Conservation (phyloP, 1,140 invertebrate species). For the Pachyrhynchus sulphureomaculatus region DNA sequence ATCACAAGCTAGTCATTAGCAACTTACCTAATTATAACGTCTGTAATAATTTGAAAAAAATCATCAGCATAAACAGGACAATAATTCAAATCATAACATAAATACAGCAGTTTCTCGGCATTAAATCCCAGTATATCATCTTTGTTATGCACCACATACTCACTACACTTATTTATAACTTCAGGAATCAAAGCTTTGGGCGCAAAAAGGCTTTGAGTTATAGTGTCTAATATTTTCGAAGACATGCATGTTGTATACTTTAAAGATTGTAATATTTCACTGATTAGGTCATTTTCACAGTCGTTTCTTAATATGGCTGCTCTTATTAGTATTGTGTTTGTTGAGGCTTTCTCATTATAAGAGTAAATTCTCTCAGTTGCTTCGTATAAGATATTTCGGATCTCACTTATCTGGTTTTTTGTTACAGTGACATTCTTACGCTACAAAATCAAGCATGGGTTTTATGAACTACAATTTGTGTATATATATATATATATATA, state of each 20-base stretch:
- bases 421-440: too few species aligned
- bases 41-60: slow-evolving; percentile 44
- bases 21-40: slow-evolving; percentile 45
- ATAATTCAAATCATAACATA: slow-evolving; percentile 54
- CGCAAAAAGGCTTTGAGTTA: slow-evolving; percentile 47
- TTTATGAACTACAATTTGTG: too few species aligned
- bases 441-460: too few species aligned
- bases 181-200: slow-evolving; percentile 50
- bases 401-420: not conserved
- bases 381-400: slow-evolving; percentile 1
- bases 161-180: slow-evolving; percentile 51
- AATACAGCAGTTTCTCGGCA: slow-evolving; percentile 54
- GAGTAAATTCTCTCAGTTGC: slow-evolving; percentile 7
- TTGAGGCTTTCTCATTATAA: not conserved
- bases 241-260: slow-evolving; percentile 37
- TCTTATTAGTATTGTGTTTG: slow-evolving; percentile 23
- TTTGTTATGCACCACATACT: slow-evolving; percentile 50
- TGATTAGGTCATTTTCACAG: slow-evolving; percentile 9
- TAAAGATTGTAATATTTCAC: slow-evolving; percentile 15
- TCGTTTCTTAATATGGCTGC: slow-evolving; percentile 20
- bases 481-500: too few species aligned
- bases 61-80: slow-evolving; percentile 46
- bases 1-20: too few species aligned
- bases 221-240: slow-evolving; percentile 52
- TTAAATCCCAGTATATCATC: slow-evolving; percentile 52